Evolutionary conservation across 2,113 vertebrate species (phyloP), one percentile per base, ranked within the genome.

Genomic region (Colius striatus): DNA sequence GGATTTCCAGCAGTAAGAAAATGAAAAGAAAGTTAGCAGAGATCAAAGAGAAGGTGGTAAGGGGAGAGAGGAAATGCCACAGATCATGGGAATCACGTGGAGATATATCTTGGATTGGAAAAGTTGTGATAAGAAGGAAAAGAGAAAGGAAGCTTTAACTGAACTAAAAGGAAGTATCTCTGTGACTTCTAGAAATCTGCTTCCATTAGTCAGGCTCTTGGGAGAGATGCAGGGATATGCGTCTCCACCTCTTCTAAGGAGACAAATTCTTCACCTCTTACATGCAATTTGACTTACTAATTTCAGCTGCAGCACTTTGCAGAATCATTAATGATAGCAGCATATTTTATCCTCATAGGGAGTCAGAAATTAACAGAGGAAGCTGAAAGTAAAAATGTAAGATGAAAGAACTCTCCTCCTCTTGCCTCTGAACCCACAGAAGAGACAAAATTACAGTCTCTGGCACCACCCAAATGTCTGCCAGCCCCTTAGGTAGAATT

Each of bases 391-490:
- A 95, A 83, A 94, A 92, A 27, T 5, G 1, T 38, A 80, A 86
- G 73, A 45, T 48, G 27, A 66, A 54, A 84, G 51, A 70, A 84
- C 16, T 91, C 34, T 74, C 53, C 10, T 84, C 36, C 57, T 58
- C 74, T 70, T 57, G 62, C 34, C 58, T 85, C 79, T 65, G 57
- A 82, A 88, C 47, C 18, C 73, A 85, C 29, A 82, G 27, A 74
- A 87, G 20, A 41, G 62, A 68, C 53, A 90, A 72, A 85, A 79
- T 29, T 71, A 67, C 73, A 67, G 36, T 32, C 38, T 54, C 76
- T 87, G 50, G 76, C 47, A 93, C 45, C 88, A 87, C 87, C 84
- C 87, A 90, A 90, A 53, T 47, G 41, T 80, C 68, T 90, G 72
- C 68, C 81, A 88, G 36, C 36, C 79, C 72, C 45, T 82, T n/a